Percentiles rank a stretch among this genome's conserved stretches.
Conservation (phyloP, 2,888 invertebrate genomes). For the Thymelicus sylvestris region DNA sequence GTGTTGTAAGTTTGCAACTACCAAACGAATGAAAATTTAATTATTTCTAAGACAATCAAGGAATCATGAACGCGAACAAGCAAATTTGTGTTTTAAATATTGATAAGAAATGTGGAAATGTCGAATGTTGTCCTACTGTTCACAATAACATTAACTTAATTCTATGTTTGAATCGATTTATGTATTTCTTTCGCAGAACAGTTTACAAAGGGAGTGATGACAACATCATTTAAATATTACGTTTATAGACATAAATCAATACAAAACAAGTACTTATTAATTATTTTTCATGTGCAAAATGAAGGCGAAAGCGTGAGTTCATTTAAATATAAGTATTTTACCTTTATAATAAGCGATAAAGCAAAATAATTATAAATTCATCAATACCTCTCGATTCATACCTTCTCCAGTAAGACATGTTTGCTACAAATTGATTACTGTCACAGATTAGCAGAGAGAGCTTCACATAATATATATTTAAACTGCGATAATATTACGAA, state of each 20-base stretch:
- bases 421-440: conserved; percentile 35
- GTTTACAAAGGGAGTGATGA: background rate
- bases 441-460: conserved; percentile 34
- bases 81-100: too few species aligned
- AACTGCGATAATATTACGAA: background rate
- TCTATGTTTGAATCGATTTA: conserved; percentile 3
- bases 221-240: background rate
- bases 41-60: too few species aligned
- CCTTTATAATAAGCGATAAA: conserved; percentile 20
- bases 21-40: too few species aligned
- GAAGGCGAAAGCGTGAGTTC: conserved; percentile 29
- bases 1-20: too few species aligned
- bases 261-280: background rate
- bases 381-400: conserved; percentile 37
- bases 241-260: conserved; percentile 15
- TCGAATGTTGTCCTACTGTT: conserved; percentile 6
- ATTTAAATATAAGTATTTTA: background rate
- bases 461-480: background rate
- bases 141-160: background rate
- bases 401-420: conserved; percentile 36
- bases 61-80: too few species aligned
- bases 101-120: background rate
- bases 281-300: conserved; percentile 5
- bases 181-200: background rate
- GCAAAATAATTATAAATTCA: conserved; percentile 29